Evolutionary conservation across 2,888 invertebrate species (phyloP).

Genomic region (Macaria liturata): DNA sequence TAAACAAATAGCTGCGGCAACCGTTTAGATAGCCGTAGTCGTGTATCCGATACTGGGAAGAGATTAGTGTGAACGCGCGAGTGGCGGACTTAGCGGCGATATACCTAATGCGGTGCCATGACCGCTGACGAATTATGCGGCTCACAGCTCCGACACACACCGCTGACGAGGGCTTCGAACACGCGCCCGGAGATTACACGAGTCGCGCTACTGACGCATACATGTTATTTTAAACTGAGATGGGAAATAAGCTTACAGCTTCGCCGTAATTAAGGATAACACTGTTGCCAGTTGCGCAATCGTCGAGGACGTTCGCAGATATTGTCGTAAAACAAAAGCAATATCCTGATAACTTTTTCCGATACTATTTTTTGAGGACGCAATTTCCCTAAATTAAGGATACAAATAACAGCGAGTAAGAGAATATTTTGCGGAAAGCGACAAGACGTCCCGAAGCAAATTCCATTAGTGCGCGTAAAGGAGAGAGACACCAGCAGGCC

Average conservation of each 20-base stretch:
- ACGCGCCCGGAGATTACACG: slow-evolving; percentile 42
- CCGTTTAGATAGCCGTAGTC: slow-evolving; percentile 29
- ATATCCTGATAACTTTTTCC: slow-evolving; percentile 4
- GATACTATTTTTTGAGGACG: slow-evolving; percentile 9
- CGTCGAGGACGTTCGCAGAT: neutral
- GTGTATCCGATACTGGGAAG: slow-evolving; percentile 27
- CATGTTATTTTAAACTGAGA: slow-evolving; percentile 18
- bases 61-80: slow-evolving; percentile 20
- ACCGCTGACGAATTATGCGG: slow-evolving; percentile 46
- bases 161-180: slow-evolving; percentile 38
- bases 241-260: slow-evolving; percentile 7
- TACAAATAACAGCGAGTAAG: slow-evolving; percentile 30
- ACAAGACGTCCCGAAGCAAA: slow-evolving; percentile 49
- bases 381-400: slow-evolving; percentile 23
- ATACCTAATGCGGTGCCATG: slow-evolving; percentile 38
- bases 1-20: slow-evolving; percentile 43
- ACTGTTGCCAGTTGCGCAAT: slow-evolving; percentile 1
- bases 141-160: slow-evolving; percentile 39
- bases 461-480: slow-evolving; percentile 56
- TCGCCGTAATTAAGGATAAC: slow-evolving; percentile 7
- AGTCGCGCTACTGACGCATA: slow-evolving; percentile 35
- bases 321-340: neutral
- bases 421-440: slow-evolving; percentile 43
- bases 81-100: slow-evolving; percentile 18
- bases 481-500: slow-evolving; percentile 47